Percentiles rank a stretch among this genome's conserved stretches.
phyloP scores from a whole-genome alignment of 2,888 invertebrate genomes.

The Sycophila texana region DNA sequence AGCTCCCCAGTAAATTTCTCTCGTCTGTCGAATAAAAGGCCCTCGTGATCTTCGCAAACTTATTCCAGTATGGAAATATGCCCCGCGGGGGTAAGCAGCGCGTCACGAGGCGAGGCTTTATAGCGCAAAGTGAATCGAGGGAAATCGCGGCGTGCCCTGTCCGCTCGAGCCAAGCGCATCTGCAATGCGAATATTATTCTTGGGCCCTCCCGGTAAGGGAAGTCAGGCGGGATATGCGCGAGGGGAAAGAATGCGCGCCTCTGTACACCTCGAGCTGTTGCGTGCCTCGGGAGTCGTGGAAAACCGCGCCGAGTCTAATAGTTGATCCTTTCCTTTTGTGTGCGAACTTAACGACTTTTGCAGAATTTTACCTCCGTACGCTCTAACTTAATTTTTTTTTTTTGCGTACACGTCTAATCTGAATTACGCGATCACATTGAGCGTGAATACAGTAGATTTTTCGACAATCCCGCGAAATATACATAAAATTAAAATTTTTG shows the following conservation, averaged over 20 bases:
- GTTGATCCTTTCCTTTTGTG: not conserved
- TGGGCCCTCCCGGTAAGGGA: constrained; percentile 2
- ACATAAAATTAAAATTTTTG: too few species aligned
- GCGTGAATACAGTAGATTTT: too few species aligned
- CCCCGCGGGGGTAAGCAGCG: not conserved
- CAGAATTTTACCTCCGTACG: too few species aligned
- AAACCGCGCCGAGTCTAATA: not conserved
- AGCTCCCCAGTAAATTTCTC: not conserved
- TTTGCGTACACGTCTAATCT: too few species aligned
- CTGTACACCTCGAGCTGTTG: not conserved
- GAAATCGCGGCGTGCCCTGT: constrained; percentile 9
- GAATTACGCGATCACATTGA: too few species aligned
- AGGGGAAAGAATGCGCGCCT: not conserved
- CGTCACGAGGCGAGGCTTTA: not conserved
- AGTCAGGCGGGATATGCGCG: constrained; percentile 14
- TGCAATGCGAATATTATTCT: constrained; percentile 39
- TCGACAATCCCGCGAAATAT: too few species aligned
- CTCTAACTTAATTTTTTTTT: too few species aligned
- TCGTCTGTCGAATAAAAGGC: not conserved
- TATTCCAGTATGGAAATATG: constrained; percentile 30
- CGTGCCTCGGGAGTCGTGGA: not conserved
- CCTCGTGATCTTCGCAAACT: not conserved
- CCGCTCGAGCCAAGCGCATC: not conserved
- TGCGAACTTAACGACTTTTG: constrained; percentile 3
- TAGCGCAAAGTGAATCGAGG: not conserved